Evolutionary conservation across 2,888 invertebrate genomes (phyloP).

Genomic region (Halictus quadricinctus): DNA sequence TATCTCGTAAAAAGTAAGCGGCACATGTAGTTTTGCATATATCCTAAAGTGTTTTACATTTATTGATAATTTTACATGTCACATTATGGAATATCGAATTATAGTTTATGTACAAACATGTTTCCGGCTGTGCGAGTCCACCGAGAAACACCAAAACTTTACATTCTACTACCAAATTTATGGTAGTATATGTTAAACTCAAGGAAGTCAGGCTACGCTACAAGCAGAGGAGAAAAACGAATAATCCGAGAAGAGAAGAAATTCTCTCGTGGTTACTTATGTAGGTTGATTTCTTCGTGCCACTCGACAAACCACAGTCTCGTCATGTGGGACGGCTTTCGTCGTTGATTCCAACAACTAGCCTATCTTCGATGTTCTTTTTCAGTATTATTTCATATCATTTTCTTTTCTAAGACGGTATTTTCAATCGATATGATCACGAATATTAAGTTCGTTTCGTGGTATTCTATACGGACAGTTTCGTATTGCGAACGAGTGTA

Average conservation of each 20-base stretch:
- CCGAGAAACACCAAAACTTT: conserved; percentile 56
- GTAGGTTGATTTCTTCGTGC: conserved; percentile 29
- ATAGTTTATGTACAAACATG: conserved; percentile 74
- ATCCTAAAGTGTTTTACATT: conserved; percentile 67
- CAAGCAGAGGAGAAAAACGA: conserved; percentile 39
- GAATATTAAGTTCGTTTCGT: conserved; percentile 48
- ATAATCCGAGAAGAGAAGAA: conserved; percentile 26
- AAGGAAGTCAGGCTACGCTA: conserved; percentile 43
- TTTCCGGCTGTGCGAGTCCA: conserved; percentile 57
- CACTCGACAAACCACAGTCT: conserved; percentile 37
- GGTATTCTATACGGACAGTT: conserved; percentile 31
- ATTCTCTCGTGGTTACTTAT: conserved; percentile 18
- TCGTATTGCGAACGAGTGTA: conserved; percentile 24
- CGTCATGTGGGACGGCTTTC: conserved; percentile 19
- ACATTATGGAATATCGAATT: conserved; percentile 72
- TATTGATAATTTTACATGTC: conserved; percentile 75
- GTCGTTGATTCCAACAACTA: conserved; percentile 12
- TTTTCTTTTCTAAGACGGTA: conserved; percentile 23
- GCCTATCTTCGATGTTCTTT: conserved; percentile 19
- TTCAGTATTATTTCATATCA: conserved; percentile 6
- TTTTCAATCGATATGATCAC: conserved; percentile 34
- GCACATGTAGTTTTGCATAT: conserved; percentile 55
- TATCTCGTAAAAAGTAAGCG: conserved; percentile 64
- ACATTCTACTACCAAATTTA: conserved; percentile 44
- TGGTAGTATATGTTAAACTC: conserved; percentile 51